Evolutionary conservation across 2,888 invertebrate genomes (phyloP), one percentile per base, ranked within the genome.

Genomic region (Formica aserva): DNA sequence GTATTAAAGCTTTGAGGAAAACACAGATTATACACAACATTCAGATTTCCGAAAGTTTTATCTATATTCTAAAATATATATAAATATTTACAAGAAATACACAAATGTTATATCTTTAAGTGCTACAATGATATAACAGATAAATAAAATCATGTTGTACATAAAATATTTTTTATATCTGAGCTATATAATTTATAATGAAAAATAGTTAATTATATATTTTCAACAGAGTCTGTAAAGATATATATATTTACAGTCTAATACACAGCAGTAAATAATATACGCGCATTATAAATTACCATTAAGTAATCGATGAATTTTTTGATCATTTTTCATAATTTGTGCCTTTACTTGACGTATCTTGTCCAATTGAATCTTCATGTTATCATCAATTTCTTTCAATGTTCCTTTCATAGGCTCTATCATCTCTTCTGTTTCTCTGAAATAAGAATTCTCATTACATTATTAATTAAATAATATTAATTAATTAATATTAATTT

Each of bases 371-470:
- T 97, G 97, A 91, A 97, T 97, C 85, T 96, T 95, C 86, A 98
- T 97, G 85, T 97, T 97, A n/a, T 96, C 95, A 83, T 98, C 97
- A 52, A 98, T 95, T 90, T 97, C 97, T 75, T 96, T 96, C 76
- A 98, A 95, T 93, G 98, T 97, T 77, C 96, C 96, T 92, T 97
- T 96, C 93, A 98, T 95, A 0, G 98, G 98, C 93, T 97, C 97
- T 74, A 98, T 95, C 2, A 97, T 96, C 78, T 97, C 96, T 92
- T 97, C 97, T 48, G 97, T 98, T 55, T 97, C 95, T 87, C 98
- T 98, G 94, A 88, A 96, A 95, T 69, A 74, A 57, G 74, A 80
- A 52, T 82, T 71, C 38, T 18, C 22, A 22, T 69, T 48, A 82
- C 8, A 35, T 8, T 38, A 38, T 9, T 38, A 9, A 41, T 48